These are phyloP conservation scores for Diorhabda carinulata DNA, from an alignment of 1,140 invertebrate genomes.

Conservation along the genomic window DNA sequence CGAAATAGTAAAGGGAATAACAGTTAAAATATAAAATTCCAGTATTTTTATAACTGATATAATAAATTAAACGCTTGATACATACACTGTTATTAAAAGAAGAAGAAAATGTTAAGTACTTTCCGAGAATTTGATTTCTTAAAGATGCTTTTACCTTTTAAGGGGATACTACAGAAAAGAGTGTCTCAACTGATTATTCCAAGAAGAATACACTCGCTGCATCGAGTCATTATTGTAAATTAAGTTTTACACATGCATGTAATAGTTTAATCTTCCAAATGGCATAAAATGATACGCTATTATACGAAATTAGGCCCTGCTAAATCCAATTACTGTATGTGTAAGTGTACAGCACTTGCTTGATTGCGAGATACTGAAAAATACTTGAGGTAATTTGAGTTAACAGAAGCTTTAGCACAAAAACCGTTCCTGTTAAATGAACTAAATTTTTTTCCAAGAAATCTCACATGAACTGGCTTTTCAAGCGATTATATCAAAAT, in stretches of 20 bases:
- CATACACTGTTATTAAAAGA: too few species aligned
- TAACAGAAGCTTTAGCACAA: background rate
- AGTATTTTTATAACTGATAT: too few species aligned
- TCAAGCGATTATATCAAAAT: background rate
- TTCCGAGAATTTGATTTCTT: background rate
- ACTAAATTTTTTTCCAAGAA: background rate
- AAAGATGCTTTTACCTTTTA: background rate
- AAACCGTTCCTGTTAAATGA: background rate
- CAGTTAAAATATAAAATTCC: too few species aligned
- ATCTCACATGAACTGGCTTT: background rate
- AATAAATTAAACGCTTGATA: too few species aligned
- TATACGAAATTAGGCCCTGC: background rate
- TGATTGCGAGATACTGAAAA: background rate
- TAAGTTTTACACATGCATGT: constrained; percentile 2
- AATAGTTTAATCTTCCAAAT: constrained; percentile 1
- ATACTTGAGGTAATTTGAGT: background rate
- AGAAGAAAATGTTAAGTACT: too few species aligned
- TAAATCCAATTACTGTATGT: background rate
- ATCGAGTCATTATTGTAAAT: background rate
- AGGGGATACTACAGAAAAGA: background rate
- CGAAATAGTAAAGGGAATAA: too few species aligned
- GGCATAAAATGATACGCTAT: constrained; percentile 2
- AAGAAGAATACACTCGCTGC: background rate
- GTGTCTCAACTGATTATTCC: background rate
- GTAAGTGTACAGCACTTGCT: background rate